phyloP scores from a whole-genome alignment of 2,113 vertebrate species.

The Lamprotornis superbus region DNA sequence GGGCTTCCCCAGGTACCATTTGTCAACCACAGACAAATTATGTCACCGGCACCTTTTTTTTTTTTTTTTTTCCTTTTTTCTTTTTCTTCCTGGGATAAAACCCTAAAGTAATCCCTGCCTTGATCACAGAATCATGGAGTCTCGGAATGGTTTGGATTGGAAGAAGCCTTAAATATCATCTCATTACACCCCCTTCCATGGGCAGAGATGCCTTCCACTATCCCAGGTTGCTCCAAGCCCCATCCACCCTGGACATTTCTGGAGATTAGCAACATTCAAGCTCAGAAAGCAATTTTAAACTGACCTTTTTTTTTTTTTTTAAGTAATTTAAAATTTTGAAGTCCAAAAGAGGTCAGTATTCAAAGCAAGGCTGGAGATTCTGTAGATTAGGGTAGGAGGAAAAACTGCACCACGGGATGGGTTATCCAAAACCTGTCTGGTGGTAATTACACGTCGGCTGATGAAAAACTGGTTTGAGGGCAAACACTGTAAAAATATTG shows the following conservation, averaged over 20 bases:
- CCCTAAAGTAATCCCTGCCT: background rate
- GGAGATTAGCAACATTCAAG: background rate
- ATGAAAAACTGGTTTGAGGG: conserved; percentile 27
- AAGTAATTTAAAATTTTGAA: background rate
- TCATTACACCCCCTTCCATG: background rate
- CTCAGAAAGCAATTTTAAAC: background rate
- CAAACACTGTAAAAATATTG: conserved; percentile 3
- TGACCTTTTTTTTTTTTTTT: fast-evolving
- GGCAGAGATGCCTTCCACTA: background rate
- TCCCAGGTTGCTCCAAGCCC: background rate
- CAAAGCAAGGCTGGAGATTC: background rate
- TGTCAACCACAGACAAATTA: background rate
- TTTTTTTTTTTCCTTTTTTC: no score
- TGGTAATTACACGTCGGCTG: background rate
- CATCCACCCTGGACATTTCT: fast-evolving
- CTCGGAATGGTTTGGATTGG: background rate
- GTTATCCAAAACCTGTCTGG: conserved; percentile 4
- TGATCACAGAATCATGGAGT: background rate
- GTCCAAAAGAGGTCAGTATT: background rate
- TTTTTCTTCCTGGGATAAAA: background rate
- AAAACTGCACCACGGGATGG: background rate
- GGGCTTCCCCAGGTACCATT: background rate
- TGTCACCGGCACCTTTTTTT: background rate
- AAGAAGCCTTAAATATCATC: background rate
- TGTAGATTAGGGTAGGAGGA: background rate